Conservation (phyloP, 2,888 invertebrate species). For the Drosophila mettleri region DNA sequence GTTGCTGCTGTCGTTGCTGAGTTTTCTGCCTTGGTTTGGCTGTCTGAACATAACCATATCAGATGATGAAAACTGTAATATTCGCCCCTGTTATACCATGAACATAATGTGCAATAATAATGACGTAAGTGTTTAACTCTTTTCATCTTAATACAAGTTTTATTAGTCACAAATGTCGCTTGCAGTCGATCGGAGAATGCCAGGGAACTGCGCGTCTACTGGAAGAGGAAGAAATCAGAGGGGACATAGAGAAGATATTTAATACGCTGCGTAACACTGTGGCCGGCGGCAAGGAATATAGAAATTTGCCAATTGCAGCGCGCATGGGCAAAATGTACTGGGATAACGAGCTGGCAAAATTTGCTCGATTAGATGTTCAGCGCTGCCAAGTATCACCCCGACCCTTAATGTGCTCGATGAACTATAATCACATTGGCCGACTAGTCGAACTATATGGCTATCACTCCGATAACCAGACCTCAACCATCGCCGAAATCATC, state of each 20-base stretch:
- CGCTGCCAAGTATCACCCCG: constrained; percentile 4
- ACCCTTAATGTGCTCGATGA: constrained; percentile 22
- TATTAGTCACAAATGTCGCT: too few species aligned
- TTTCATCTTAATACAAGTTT: not conserved
- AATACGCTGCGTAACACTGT: constrained; percentile 47
- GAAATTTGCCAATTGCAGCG: constrained; percentile 40
- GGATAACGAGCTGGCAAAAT: constrained; percentile 41
- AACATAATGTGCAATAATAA: constrained; percentile 45
- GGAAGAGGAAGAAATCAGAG: not conserved
- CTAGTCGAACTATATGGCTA: constrained; percentile 15
- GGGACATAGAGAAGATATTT: not conserved
- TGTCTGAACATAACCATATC: not conserved
- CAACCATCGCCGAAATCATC: not conserved
- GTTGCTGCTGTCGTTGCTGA: constrained; percentile 2
- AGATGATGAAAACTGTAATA: constrained; percentile 14
- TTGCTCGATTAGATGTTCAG: constrained; percentile 35
- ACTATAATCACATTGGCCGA: constrained; percentile 27
- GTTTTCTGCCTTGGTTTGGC: not conserved
- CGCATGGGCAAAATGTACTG: constrained; percentile 50
- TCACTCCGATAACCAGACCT: not conserved
- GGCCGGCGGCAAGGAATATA: constrained; percentile 30
- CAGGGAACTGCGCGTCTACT: not conserved
- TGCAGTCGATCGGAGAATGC: constrained; percentile 24
- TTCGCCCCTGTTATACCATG: constrained; percentile 9
- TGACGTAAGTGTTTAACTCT: constrained; percentile 25